These are phyloP conservation scores for Tadarida brasiliensis DNA, from an alignment of 2,797 vertebrate genomes.

Conservation along the genomic window DNA sequence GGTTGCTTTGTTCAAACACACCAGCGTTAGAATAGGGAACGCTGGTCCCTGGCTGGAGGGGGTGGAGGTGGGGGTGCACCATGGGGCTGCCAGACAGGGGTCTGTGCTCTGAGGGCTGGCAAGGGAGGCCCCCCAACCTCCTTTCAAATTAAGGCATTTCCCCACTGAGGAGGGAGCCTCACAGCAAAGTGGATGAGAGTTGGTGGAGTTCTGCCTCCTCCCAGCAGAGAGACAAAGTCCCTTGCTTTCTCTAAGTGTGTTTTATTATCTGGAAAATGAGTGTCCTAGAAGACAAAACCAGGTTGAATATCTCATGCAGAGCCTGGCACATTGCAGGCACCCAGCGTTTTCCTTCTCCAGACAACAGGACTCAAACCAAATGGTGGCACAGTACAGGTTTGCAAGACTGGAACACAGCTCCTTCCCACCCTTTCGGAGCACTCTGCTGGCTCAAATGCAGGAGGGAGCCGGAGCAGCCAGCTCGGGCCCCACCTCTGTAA, in stretches of 20 bases:
- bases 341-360: background rate
- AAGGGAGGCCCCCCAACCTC: background rate
- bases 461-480: too few species aligned
- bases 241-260: background rate
- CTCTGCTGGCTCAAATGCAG: background rate
- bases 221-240: background rate
- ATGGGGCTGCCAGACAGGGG: background rate
- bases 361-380: background rate
- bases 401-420: background rate
- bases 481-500: fast-evolving
- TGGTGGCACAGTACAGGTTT: background rate
- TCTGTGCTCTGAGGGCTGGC: background rate
- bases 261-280: background rate
- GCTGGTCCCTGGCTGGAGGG: background rate
- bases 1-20: background rate
- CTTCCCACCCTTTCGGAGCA: background rate
- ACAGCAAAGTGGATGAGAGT: background rate
- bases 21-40: background rate
- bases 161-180: background rate
- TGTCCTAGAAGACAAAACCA: background rate
- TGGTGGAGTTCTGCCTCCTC: background rate
- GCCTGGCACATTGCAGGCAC: background rate
- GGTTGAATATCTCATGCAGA: background rate
- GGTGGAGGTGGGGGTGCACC: background rate
- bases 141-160: background rate